These are phyloP conservation scores for Heliconius charithonia DNA, from an alignment of 2,888 invertebrate species.

Conservation along the genomic window DNA sequence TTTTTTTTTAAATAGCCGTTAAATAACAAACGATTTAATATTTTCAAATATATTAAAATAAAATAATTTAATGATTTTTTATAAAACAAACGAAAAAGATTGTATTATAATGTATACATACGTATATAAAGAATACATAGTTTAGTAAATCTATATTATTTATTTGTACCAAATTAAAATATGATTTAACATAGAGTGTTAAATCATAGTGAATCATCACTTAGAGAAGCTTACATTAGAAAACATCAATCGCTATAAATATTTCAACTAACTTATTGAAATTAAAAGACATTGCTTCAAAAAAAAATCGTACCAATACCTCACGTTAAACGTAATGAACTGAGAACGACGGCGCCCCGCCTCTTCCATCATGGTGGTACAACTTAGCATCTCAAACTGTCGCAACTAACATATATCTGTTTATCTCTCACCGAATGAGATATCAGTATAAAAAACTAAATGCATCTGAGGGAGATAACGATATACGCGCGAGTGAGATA, in stretches of 20 bases:
- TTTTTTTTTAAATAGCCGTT: too few relatives aligned
- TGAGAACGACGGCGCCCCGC: slow-evolving; percentile 65
- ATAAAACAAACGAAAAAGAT: too few relatives aligned
- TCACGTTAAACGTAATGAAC: slow-evolving; percentile 30
- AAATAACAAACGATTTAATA: too few relatives aligned
- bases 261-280: neutral
- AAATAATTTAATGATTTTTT: too few relatives aligned
- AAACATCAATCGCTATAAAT: neutral
- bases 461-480: slow-evolving; percentile 76
- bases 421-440: slow-evolving; percentile 79
- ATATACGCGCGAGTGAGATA: slow-evolving; percentile 71
- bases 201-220: too few relatives aligned
- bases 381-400: slow-evolving; percentile 65
- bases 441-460: slow-evolving; percentile 77
- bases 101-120: too few relatives aligned
- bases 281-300: slow-evolving; percentile 1
- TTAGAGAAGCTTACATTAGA: neutral
- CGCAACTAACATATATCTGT: slow-evolving; percentile 73
- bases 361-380: slow-evolving; percentile 81
- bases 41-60: too few relatives aligned
- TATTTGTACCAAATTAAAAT: neutral
- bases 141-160: neutral
- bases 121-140: too few relatives aligned
- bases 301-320: slow-evolving; percentile 7
- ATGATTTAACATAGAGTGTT: neutral